phyloP scores from a whole-genome alignment of 2,797 vertebrate genomes.

The Myoxocephalus aenaeus region DNA sequence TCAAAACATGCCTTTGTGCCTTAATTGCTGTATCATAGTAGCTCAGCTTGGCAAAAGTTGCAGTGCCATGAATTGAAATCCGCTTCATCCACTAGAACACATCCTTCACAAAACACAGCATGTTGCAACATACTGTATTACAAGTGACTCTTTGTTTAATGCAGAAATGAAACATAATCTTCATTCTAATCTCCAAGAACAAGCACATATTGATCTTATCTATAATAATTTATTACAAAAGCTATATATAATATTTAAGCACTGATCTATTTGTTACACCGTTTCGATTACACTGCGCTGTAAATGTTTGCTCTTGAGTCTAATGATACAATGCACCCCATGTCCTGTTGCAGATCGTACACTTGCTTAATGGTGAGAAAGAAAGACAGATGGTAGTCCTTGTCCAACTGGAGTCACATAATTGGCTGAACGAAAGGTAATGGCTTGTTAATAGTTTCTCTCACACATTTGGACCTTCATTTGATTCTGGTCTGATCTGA shows the following conservation, averaged over 20 bases:
- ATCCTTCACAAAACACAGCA: slow-evolving; percentile 12
- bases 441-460: slow-evolving; percentile 17
- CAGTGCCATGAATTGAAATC: slow-evolving; percentile 37
- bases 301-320: slow-evolving; percentile 15
- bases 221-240: not conserved
- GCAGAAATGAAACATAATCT: not conserved
- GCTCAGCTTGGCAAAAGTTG: slow-evolving; percentile 30
- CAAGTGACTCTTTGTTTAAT: slow-evolving; percentile 1
- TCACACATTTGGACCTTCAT: not conserved
- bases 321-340: slow-evolving; percentile 13
- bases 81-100: slow-evolving; percentile 8
- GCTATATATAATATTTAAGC: not conserved
- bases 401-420: slow-evolving; percentile 26
- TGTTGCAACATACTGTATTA: not conserved
- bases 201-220: not conserved
- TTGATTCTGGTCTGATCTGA: not conserved
- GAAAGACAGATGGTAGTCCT: slow-evolving; percentile 39
- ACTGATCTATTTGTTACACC: not conserved
- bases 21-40: slow-evolving; percentile 73
- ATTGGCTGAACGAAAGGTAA: slow-evolving; percentile 3
- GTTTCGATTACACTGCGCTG: slow-evolving; percentile 9
- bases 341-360: slow-evolving; percentile 48
- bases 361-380: slow-evolving; percentile 32
- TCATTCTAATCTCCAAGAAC: not conserved
- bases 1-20: slow-evolving; percentile 71